These are phyloP conservation scores for Teleogryllus oceanicus DNA, from an alignment of 2,888 invertebrate genomes.

Conservation along the genomic window DNA sequence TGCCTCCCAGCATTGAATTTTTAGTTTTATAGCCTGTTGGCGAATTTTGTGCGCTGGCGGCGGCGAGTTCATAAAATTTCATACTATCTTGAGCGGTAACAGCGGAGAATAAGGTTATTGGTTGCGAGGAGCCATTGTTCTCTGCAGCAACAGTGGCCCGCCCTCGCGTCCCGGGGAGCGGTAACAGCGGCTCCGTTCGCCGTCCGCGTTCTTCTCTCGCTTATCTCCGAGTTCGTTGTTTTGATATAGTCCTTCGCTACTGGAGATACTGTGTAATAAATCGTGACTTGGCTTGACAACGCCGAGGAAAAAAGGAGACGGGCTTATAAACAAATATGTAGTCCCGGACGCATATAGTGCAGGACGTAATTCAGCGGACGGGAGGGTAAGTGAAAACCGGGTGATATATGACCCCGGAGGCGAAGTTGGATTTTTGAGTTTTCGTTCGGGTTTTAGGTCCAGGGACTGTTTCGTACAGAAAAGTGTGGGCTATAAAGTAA, in stretches of 20 bases:
- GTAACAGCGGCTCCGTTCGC: background rate
- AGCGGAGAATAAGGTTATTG: constrained; percentile 26
- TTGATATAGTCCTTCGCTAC: constrained; percentile 1
- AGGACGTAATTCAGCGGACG: background rate
- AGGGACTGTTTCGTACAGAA: too few species aligned
- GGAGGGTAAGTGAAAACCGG: constrained; percentile 8
- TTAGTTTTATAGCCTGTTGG: constrained; percentile 31
- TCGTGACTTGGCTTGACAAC: background rate
- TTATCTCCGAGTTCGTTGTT: background rate
- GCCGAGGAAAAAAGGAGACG: background rate
- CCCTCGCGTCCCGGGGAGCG: background rate
- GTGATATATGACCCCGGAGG: background rate
- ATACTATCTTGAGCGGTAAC: constrained; percentile 27
- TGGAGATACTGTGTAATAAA: constrained; percentile 8
- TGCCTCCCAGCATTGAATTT: constrained; percentile 27
- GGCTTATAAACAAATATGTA: constrained; percentile 7
- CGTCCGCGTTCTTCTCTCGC: background rate
- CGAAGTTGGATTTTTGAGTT: background rate
- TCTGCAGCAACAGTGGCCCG: background rate
- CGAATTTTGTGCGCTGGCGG: constrained; percentile 26
- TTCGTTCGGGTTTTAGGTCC: too few species aligned
- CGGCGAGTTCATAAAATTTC: constrained; percentile 32
- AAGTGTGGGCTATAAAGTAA: too few species aligned
- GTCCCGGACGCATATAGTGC: background rate
- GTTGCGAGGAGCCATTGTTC: constrained; percentile 26